phyloP scores from a whole-genome alignment of 2,888 invertebrate genomes.

The Cepaea hortensis region DNA sequence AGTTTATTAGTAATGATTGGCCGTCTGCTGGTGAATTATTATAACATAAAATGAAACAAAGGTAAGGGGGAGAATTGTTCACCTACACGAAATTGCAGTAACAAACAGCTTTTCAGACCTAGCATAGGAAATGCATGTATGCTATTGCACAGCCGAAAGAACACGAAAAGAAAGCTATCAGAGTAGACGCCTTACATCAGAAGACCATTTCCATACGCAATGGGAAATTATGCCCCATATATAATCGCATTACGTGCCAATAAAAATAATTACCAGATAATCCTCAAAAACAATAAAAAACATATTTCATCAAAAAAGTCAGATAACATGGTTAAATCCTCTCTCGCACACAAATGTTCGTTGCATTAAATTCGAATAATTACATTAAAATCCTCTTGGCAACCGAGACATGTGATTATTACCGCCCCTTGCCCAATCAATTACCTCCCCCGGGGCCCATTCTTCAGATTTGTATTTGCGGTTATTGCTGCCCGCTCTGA shows the following conservation, averaged over 20 bases:
- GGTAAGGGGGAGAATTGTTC: too few species aligned
- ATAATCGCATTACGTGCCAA: conserved; percentile 24
- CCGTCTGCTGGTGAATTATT: too few species aligned
- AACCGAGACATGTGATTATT: conserved; percentile 33
- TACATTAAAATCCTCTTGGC: conserved; percentile 42
- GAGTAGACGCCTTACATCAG: neutral
- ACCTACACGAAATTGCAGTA: too few species aligned
- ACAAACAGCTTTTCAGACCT: too few species aligned
- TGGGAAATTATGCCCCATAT: neutral
- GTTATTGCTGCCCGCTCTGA: neutral
- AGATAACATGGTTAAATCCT: neutral
- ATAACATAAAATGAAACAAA: too few species aligned
- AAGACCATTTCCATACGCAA: too few species aligned
- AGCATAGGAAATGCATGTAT: too few species aligned
- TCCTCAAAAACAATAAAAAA: conserved; percentile 20
- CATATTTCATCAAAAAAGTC: conserved; percentile 10
- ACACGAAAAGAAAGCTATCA: too few species aligned
- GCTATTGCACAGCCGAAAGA: too few species aligned
- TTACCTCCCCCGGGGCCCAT: conserved; percentile 28
- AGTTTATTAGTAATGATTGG: too few species aligned
- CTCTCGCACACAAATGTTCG: neutral
- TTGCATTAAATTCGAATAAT: conserved; percentile 39
- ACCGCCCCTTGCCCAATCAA: conserved; percentile 36
- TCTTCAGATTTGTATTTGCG: conserved; percentile 1
- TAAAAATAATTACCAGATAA: conserved; percentile 27